These are phyloP conservation scores for Euleptes europaea DNA, from an alignment of 2,113 vertebrate genomes.

Conservation along the genomic window DNA sequence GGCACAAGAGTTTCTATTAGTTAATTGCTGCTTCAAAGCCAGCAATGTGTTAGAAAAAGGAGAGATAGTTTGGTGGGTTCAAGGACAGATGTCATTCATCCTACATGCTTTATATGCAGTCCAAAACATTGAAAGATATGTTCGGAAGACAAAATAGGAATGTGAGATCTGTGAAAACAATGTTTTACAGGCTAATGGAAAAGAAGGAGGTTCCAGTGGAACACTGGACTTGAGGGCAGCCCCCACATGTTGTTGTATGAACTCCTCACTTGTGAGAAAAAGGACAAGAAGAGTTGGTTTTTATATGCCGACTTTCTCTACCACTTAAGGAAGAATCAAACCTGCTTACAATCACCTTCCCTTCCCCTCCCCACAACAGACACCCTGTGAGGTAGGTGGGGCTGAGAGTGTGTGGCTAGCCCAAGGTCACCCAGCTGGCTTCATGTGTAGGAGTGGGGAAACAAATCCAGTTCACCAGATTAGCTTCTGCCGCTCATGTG, in stretches of 20 bases:
- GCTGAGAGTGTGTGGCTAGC: no score
- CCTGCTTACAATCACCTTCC: no score
- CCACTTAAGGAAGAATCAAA: no score
- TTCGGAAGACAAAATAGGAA: neutral
- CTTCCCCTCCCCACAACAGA: no score
- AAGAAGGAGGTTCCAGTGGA: neutral
- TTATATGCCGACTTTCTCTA: no score
- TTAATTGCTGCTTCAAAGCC: conserved; percentile 17
- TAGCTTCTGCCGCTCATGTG: no score
- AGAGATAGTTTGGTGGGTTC: neutral
- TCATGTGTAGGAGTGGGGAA: no score
- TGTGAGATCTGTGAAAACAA: neutral
- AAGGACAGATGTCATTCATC: conserved; percentile 8
- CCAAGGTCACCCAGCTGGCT: no score
- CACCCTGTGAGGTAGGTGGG: no score
- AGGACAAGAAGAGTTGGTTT: no score
- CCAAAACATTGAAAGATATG: neutral
- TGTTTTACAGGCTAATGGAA: neutral
- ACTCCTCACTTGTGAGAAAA: no score
- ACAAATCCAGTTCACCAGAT: no score
- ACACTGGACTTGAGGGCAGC: neutral
- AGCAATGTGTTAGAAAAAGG: neutral
- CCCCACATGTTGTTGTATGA: neutral
- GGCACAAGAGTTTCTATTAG: neutral
- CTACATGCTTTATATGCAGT: neutral